phyloP scores from a whole-genome alignment of 2,113 vertebrate species.

The Petrocephalus microphthalmus region DNA sequence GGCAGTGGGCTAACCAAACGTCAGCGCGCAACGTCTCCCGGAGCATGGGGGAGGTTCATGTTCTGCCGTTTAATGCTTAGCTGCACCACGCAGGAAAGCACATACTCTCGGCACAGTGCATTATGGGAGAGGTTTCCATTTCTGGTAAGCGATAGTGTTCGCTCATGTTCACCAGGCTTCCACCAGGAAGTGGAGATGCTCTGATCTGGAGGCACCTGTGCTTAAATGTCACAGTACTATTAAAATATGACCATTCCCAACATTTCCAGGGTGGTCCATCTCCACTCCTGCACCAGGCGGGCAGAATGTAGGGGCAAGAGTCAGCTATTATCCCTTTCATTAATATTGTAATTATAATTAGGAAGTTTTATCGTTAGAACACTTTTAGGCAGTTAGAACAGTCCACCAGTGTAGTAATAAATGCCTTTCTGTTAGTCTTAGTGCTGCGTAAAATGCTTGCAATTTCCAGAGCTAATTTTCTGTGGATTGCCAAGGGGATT shows the following conservation, averaged over 20 bases:
- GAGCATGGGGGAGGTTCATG: constrained; percentile 3
- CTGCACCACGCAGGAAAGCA: background rate
- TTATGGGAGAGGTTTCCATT: constrained; percentile 10
- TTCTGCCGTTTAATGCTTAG: background rate
- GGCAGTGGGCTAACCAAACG: background rate
- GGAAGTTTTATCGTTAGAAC: background rate
- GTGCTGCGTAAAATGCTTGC: constrained; percentile 7
- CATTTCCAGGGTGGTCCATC: background rate
- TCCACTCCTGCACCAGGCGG: background rate
- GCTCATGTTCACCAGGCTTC: background rate
- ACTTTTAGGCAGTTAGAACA: constrained; percentile 1
- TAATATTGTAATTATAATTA: constrained; percentile 2
- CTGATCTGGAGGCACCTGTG: background rate
- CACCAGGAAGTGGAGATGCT: background rate
- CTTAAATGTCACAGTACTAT: background rate
- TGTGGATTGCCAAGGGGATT: constrained; percentile 14
- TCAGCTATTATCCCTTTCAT: background rate
- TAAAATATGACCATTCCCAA: background rate
- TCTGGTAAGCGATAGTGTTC: background rate
- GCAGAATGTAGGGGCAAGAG: background rate
- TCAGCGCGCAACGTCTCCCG: background rate
- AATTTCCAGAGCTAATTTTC: constrained; percentile 21
- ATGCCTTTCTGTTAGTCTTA: constrained; percentile 10
- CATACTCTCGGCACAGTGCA: background rate
- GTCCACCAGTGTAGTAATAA: background rate